Conservation (phyloP, 2,888 invertebrate genomes). For the Dryomyza anilis region DNA sequence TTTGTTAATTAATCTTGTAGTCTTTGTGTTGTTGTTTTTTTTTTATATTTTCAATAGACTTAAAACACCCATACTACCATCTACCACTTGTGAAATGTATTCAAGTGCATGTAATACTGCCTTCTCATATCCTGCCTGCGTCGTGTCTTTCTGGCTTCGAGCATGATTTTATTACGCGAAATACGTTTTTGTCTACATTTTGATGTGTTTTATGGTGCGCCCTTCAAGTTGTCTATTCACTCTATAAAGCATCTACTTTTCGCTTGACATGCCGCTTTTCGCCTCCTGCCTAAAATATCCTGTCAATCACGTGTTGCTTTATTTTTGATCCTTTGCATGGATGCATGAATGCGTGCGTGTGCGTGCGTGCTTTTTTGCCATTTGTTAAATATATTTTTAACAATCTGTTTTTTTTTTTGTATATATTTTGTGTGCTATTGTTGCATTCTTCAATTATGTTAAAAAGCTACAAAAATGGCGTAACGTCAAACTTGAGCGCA, state of each 20-base stretch:
- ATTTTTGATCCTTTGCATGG: not conserved
- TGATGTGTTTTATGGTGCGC: no score
- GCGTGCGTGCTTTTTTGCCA: slow-evolving; percentile 14
- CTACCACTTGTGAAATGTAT: no score
- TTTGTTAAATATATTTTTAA: slow-evolving; percentile 11
- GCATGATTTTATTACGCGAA: slow-evolving; percentile 5
- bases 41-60: no score
- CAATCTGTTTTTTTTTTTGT: not conserved
- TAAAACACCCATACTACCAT: no score
- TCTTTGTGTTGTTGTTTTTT: slow-evolving; percentile 37
- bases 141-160: not conserved
- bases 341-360: no score
- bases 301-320: slow-evolving; percentile 45
- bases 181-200: not conserved
- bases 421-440: not conserved
- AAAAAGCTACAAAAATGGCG: slow-evolving; percentile 21
- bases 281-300: no score
- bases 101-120: not conserved
- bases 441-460: slow-evolving; percentile 37
- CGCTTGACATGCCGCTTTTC: no score
- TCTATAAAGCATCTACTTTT: no score
- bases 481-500: not conserved
- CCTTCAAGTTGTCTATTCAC: no score
- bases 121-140: not conserved
- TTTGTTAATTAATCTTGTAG: slow-evolving; percentile 53